These are phyloP conservation scores for Lasioglossum leucozonium DNA, from an alignment of 2,888 invertebrate species.

Conservation along the genomic window DNA sequence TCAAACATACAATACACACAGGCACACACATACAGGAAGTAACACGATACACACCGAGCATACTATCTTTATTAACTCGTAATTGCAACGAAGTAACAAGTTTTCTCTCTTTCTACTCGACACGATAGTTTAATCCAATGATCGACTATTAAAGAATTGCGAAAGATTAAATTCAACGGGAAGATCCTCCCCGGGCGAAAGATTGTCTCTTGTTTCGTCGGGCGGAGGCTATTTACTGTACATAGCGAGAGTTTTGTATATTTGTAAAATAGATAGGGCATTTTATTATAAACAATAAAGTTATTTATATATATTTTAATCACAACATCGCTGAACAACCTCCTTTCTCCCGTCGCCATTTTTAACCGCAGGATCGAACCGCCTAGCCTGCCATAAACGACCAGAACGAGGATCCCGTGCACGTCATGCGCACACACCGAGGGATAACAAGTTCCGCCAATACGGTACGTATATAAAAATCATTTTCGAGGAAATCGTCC, in stretches of 20 bases:
- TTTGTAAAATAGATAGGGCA: conserved; percentile 82
- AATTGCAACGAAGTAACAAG: conserved; percentile 78
- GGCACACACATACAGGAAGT: not conserved
- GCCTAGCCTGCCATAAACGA: not conserved
- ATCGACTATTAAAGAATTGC: conserved; percentile 72
- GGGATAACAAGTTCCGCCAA: not conserved
- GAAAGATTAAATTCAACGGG: conserved; percentile 39
- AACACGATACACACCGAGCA: conserved; percentile 57
- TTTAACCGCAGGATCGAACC: not conserved
- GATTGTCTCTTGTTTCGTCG: conserved; percentile 72
- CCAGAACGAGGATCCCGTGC: not conserved
- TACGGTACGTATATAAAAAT: conserved; percentile 1
- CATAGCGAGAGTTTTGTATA: conserved; percentile 81
- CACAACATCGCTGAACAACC: conserved; percentile 65
- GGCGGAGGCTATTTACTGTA: conserved; percentile 74
- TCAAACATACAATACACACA: not conserved
- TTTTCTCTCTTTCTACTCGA: conserved; percentile 78
- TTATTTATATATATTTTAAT: conserved; percentile 82
- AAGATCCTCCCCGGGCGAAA: conserved; percentile 44
- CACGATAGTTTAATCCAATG: conserved; percentile 73
- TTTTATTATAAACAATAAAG: conserved; percentile 82
- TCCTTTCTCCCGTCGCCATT: conserved; percentile 43
- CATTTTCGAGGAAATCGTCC: not conserved
- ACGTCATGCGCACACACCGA: not conserved
- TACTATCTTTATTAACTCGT: conserved; percentile 77